Evolutionary conservation across 2,888 invertebrate genomes (phyloP).

Genomic region (Caradrina clavipalpis): DNA sequence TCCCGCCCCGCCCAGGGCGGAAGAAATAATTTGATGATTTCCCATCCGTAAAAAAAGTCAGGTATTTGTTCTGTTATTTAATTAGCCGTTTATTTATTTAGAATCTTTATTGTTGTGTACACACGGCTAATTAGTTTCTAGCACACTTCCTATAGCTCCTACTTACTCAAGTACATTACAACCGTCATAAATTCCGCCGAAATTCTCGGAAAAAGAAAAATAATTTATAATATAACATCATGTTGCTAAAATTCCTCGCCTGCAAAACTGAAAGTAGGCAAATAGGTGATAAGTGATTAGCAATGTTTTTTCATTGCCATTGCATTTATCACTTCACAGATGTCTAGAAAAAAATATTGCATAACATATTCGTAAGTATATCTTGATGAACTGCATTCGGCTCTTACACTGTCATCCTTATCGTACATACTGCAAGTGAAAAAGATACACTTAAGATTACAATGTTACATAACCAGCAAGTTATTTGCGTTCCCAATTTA

Average conservation of each 20-base stretch:
- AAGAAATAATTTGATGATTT: no score
- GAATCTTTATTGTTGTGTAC: neutral
- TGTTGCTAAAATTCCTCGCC: neutral
- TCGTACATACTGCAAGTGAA: neutral
- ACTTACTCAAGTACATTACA: neutral
- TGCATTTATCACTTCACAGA: slow-evolving; percentile 1
- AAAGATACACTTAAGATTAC: slow-evolving; percentile 1
- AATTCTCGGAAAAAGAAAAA: neutral
- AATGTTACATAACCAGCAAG: slow-evolving; percentile 17
- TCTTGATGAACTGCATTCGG: slow-evolving; percentile 1
- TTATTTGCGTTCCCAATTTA: slow-evolving; percentile 17
- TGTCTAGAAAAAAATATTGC: neutral
- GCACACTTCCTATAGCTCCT: neutral
- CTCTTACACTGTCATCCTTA: slow-evolving; percentile 8
- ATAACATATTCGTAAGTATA: neutral
- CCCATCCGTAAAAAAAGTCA: no score
- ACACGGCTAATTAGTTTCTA: neutral
- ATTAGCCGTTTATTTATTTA: neutral
- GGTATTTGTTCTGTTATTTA: slow-evolving; percentile 76
- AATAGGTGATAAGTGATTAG: slow-evolving; percentile 2
- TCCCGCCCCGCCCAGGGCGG: no score
- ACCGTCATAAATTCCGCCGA: neutral
- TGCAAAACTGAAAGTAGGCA: slow-evolving; percentile 20
- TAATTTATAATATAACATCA: neutral
- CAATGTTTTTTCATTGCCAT: slow-evolving; percentile 20